Base-by-base conservation (phyloP, 2,113 vertebrate genomes). In the Fukomys damarensis region DNA sequence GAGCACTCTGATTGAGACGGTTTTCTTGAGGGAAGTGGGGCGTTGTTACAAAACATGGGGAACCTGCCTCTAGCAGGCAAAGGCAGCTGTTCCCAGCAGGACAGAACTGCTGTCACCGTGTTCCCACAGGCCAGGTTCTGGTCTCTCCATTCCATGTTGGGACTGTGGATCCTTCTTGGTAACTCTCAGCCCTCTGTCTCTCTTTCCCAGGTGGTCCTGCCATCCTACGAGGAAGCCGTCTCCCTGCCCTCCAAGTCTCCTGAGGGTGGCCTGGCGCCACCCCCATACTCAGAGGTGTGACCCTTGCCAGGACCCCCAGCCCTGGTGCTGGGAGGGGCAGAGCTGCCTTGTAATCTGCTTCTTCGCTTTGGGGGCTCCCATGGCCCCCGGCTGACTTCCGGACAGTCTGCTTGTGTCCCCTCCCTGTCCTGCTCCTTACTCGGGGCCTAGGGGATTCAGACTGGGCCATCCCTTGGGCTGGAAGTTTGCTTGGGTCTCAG, bases 171-270 rank as follows among this genome's bases (percentile, higher is more conserved):
- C 17, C 68, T 77, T 38, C 54, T 24, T 38, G 46, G 65, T 1
- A 8, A 1, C 59, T 3, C 38, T 95, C 17, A 93, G 4, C 1
- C 17, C 14, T 83, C 4, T 74, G 8, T 82, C 68, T 97, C 94
- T 86, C 86, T 95, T 86, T 94, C 98, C 65, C 96, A 99, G 99
- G 97, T 95, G 38, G 84, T 93, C 79, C 98, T 99, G 96, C 99
- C 99, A 0, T 98, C 99, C 0, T 99, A 99, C 0, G 98, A 99
- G 56, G 99, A 99, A 96, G 98, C 98, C 1, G 30, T 99, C 91
- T 98, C 98, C 95, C n/a, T 99, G 97, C 98, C 98, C 41, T 14
- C 89, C 92, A 98, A 99, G 97, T 97, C n/a, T 63, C 90, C 94
- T 0, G 92, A 97, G 28, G 87, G 95, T 24, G 86, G 0, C 0